Conservation (phyloP, 2,797 vertebrate species). For the Ctenosaura bakeri region DNA sequence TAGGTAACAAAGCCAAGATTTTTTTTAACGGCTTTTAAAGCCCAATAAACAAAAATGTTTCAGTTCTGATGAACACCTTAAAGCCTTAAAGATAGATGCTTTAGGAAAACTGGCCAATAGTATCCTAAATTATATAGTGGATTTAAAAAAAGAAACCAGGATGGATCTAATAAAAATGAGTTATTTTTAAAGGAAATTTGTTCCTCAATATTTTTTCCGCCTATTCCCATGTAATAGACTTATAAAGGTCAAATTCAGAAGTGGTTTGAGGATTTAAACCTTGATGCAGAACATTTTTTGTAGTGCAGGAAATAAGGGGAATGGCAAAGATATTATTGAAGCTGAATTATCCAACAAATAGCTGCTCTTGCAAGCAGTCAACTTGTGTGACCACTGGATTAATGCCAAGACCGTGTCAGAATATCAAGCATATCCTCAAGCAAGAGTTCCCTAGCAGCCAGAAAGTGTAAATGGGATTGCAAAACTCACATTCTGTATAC, state of each 20-base stretch:
- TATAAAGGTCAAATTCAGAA: conserved; percentile 25
- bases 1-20: background rate
- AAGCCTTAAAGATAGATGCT: background rate
- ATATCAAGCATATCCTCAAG: background rate
- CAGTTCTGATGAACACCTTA: background rate
- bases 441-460: background rate
- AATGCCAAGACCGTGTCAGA: background rate
- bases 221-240: background rate
- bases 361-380: background rate
- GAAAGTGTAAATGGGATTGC: background rate
- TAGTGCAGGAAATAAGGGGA: background rate
- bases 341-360: background rate
- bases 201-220: background rate
- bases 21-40: conserved; percentile 8
- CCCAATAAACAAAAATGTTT: background rate
- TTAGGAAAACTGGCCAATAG: conserved; percentile 4
- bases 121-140: background rate
- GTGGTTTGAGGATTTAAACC: conserved; percentile 1
- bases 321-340: background rate
- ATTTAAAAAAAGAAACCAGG: background rate
- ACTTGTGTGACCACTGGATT: background rate
- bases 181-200: background rate
- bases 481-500: background rate
- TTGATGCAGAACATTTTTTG: background rate
- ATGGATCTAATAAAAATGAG: conserved; percentile 10